Evolutionary conservation across 2,888 invertebrate species (phyloP), one percentile per base, ranked within the genome.

Genomic region (Tholera decimalis): DNA sequence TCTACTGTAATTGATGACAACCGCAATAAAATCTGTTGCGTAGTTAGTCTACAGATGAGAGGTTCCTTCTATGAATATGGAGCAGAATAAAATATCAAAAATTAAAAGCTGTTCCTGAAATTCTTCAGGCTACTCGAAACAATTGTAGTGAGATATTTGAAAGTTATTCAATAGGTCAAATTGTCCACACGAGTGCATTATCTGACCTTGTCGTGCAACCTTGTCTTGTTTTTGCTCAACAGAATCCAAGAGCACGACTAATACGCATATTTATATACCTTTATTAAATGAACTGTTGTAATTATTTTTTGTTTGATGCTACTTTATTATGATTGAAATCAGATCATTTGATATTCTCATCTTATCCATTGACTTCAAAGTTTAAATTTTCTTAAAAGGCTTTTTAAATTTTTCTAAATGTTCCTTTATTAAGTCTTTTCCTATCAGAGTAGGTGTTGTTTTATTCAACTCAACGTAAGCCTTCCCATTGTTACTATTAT

Each of bases 211-310:
- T 83, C 83, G 88, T 83, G 83, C 64, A 88, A 87, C 91, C 91
- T 91, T 88, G 90, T 71, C 75, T 81, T 76, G 85, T 86, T 91
- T 89, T 91, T 88, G 85, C 83, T 85, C 85, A 85, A 84, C 84
- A 65, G 76, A 80, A 83, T 79, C 80, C 85, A 88, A 87, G 85
- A 86, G 75, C 88, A 81, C 76, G 70, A 67, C 74, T 74, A 76
- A 77, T 73, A 83, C 78, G 76, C 75, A 82, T 77, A 82, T 81
- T 72, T 79, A 73, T 65, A 24, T 67, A 65, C 67, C 54, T 55
- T 62, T 64, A 61, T 55, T 71, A 30, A 55, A 35, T 49, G 37
- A 20, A n/a, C 13, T n/a, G 41, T 61, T 43, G 46, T 62, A 57
- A 67, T 59, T 43, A 51, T 41, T 49, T 41, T 49, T 28, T 39